Conservation (phyloP, 2,797 vertebrate genomes). For the Macrochelys suwanniensis region DNA sequence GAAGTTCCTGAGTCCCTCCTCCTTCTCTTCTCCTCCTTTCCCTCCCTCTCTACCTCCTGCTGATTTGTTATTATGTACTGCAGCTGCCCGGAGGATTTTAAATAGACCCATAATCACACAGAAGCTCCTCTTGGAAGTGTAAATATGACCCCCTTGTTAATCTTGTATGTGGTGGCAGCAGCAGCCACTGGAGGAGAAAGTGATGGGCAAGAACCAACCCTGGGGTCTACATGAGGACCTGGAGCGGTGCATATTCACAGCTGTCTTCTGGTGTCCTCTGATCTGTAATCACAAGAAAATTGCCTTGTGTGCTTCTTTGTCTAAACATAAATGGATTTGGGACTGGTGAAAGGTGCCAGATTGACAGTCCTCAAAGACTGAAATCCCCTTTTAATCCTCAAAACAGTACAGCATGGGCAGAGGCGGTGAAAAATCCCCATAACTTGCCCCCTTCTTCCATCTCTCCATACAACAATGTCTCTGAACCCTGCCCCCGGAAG, state of each 20-base stretch:
- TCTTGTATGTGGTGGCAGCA: conserved; percentile 70
- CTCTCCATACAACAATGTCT: background rate
- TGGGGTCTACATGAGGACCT: conserved; percentile 17
- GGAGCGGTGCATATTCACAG: background rate
- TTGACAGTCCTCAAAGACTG: background rate
- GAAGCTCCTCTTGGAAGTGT: conserved; percentile 84
- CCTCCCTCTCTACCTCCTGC: conserved; percentile 69
- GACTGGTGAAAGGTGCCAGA: background rate
- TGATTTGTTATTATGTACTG: conserved; percentile 84
- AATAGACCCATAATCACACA: conserved; percentile 83
- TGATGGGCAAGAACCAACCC: conserved; percentile 50
- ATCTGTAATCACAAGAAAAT: conserved; percentile 30
- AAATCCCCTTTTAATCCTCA: background rate
- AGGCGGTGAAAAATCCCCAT: background rate
- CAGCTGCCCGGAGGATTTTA: conserved; percentile 84
- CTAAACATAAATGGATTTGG: conserved; percentile 27
- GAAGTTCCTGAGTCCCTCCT: conserved; percentile 51
- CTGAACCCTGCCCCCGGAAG: background rate
- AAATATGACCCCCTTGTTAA: conserved; percentile 85
- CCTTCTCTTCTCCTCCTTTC: conserved; percentile 36
- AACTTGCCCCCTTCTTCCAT: background rate
- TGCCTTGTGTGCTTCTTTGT: background rate
- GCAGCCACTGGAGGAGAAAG: conserved; percentile 77
- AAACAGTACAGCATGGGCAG: background rate
- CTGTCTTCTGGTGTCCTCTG: conserved; percentile 17